Percentiles rank a stretch among this genome's conserved stretches.
Conservation (phyloP, 2,888 invertebrate species). For the Spatulosminthurus flaviceps region DNA sequence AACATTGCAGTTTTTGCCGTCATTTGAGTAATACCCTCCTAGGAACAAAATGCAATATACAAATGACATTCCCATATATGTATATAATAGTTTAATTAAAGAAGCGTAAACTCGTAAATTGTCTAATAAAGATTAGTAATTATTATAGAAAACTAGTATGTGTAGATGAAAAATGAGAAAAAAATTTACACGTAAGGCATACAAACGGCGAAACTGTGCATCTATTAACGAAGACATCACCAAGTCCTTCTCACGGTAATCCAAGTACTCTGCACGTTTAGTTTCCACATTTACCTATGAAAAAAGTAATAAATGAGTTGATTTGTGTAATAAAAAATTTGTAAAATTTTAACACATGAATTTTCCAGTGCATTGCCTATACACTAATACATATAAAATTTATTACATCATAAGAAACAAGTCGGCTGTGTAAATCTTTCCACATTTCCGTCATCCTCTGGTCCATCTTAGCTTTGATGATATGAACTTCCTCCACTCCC, state of each 20-base stretch:
- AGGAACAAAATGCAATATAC: neutral
- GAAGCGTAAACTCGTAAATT: constrained; percentile 44
- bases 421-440: constrained; percentile 47
- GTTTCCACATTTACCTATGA: constrained; percentile 49
- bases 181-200: constrained; percentile 50
- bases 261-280: constrained; percentile 53
- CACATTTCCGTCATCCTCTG: constrained; percentile 54
- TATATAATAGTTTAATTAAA: constrained; percentile 41
- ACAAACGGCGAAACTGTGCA: constrained; percentile 55
- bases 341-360: neutral
- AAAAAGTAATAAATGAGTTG: too few species aligned
- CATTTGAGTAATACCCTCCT: constrained; percentile 50
- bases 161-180: neutral
- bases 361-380: neutral
- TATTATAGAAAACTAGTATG: neutral
- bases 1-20: constrained; percentile 41
- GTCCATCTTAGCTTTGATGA: constrained; percentile 52
- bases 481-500: constrained; percentile 59
- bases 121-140: neutral
- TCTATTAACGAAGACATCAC: constrained; percentile 57
- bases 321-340: too few species aligned
- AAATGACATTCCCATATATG: neutral
- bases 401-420: constrained; percentile 58
- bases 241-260: constrained; percentile 54
- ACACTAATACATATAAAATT: neutral